These are phyloP conservation scores for Rhinogobius similis DNA, from an alignment of 2,113 vertebrate species.

Conservation along the genomic window DNA sequence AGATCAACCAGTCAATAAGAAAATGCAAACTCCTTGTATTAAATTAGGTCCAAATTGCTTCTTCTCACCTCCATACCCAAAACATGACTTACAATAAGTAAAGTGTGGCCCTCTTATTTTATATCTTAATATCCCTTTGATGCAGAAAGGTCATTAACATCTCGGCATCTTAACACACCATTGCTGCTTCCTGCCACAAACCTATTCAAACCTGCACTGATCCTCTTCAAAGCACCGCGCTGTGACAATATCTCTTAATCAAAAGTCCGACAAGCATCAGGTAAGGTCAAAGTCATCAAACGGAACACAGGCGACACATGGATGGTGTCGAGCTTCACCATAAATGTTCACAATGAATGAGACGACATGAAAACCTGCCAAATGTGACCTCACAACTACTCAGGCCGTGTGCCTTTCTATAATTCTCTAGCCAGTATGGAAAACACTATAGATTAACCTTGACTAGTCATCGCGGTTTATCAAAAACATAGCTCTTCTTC, in stretches of 20 bases:
- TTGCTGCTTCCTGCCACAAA: background rate
- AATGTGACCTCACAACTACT: constrained; percentile 19
- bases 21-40: background rate
- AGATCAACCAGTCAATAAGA: background rate
- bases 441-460: constrained; percentile 48
- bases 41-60: background rate
- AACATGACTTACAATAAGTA: background rate
- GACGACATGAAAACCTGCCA: constrained; percentile 1
- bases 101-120: background rate
- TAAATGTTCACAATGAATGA: constrained; percentile 25
- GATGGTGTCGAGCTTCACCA: constrained; percentile 20
- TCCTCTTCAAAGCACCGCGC: constrained; percentile 16
- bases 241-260: constrained; percentile 7
- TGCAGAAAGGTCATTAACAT: background rate
- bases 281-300: constrained; percentile 14
- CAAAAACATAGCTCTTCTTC: constrained; percentile 30
- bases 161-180: background rate
- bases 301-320: constrained; percentile 1
- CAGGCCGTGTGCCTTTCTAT: constrained; percentile 25
- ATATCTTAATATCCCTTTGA: background rate
- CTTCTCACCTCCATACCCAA: background rate
- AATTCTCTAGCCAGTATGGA: constrained; percentile 64
- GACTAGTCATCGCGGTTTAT: constrained; percentile 14
- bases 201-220: constrained; percentile 14
- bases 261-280: constrained; percentile 22